These are phyloP conservation scores for Sinella curviseta DNA, from an alignment of 1,140 invertebrate genomes.

Conservation along the genomic window DNA sequence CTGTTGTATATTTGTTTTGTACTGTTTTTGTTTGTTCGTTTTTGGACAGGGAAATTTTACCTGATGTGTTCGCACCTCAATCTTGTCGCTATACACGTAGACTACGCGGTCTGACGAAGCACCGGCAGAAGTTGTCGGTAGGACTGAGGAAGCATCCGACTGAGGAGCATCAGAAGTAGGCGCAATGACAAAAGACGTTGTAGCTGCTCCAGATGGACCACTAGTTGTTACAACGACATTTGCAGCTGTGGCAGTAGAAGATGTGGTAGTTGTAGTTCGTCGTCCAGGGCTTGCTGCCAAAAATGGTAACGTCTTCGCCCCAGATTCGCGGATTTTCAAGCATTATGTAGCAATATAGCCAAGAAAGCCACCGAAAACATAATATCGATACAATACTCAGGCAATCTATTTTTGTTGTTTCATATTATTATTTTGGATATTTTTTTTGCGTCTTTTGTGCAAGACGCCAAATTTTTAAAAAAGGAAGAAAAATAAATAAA, in stretches of 20 bases:
- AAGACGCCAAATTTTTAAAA: too few relatives aligned
- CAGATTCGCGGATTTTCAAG: slow-evolving; percentile 38
- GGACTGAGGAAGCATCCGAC: slow-evolving; percentile 4
- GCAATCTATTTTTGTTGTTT: slow-evolving; percentile 35
- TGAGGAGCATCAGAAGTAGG: slow-evolving; percentile 23
- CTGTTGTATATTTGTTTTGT: not conserved
- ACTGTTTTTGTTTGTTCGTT: slow-evolving; percentile 24
- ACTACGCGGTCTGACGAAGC: slow-evolving; percentile 58
- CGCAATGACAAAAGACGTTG: not conserved
- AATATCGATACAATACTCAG: slow-evolving; percentile 42
- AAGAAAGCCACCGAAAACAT: slow-evolving; percentile 44
- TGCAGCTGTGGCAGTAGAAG: not conserved
- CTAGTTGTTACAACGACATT: not conserved
- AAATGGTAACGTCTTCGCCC: slow-evolving; percentile 50
- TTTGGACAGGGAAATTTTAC: slow-evolving; percentile 53
- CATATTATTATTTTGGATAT: too few relatives aligned
- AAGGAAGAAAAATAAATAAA: not conserved
- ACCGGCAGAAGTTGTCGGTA: slow-evolving; percentile 30
- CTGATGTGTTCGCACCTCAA: slow-evolving; percentile 60
- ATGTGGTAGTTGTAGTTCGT: not conserved
- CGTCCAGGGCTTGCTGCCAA: slow-evolving; percentile 49
- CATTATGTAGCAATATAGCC: slow-evolving; percentile 38
- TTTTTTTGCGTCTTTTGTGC: not conserved
- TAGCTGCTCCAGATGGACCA: slow-evolving; percentile 1
- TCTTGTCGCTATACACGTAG: slow-evolving; percentile 63